Conservation (phyloP, 2,797 vertebrate species). For the Amniataba percoides region DNA sequence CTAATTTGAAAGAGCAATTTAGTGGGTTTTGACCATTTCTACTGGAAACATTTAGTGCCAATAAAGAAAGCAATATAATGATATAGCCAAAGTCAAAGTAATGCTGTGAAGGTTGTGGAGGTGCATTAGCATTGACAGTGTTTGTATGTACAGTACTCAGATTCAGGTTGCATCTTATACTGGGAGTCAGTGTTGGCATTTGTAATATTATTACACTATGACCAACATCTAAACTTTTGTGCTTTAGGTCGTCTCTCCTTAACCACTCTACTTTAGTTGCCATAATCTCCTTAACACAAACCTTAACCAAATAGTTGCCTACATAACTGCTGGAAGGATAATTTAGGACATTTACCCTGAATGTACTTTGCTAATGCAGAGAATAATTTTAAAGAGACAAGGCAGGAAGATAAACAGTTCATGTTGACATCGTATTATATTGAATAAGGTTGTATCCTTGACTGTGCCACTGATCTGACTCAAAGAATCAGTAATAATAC, state of each 20-base stretch:
- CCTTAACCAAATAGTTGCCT: background rate
- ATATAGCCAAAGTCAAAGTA: background rate
- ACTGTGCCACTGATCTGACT: background rate
- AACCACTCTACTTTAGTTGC: background rate
- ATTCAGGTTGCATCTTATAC: background rate
- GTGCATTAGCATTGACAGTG: no score
- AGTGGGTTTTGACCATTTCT: background rate
- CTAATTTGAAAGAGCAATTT: constrained; percentile 11
- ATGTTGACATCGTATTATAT: background rate
- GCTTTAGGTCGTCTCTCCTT: background rate
- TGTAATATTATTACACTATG: background rate
- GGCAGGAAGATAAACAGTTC: background rate
- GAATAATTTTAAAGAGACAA: background rate
- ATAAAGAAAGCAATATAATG: background rate
- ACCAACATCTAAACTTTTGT: background rate
- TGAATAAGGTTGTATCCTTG: background rate
- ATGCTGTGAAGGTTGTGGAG: background rate
- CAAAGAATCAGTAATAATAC: constrained; percentile 2
- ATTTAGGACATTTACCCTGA: background rate
- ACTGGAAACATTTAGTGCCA: background rate
- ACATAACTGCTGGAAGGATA: background rate
- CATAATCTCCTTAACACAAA: background rate
- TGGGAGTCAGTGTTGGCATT: background rate
- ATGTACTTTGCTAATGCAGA: background rate
- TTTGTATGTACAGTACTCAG: background rate